Percentiles rank a stretch among this genome's conserved stretches.
phyloP scores from a whole-genome alignment of 1,140 invertebrate species.

The Drosophila cardini region DNA sequence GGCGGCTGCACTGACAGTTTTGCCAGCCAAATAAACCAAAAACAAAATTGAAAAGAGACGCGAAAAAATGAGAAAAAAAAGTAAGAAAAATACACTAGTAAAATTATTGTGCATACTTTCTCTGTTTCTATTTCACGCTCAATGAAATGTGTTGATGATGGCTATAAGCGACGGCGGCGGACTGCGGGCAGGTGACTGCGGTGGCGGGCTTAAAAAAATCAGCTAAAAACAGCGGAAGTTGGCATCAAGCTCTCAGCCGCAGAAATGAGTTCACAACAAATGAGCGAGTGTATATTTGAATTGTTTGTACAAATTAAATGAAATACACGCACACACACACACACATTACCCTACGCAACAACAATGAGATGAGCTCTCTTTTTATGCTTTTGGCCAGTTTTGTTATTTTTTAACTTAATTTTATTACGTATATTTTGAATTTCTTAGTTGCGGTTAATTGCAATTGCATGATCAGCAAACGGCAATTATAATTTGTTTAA shows the following conservation, averaged over 20 bases:
- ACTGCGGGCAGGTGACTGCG: constrained; percentile 23
- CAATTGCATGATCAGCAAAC: constrained; percentile 75
- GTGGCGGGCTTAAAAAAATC: constrained; percentile 37
- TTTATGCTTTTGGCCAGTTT: constrained; percentile 62
- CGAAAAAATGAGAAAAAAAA: constrained; percentile 17
- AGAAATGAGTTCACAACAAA: constrained; percentile 45
- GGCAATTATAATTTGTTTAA: constrained; percentile 59
- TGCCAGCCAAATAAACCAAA: constrained; percentile 52
- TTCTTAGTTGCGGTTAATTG: constrained; percentile 69
- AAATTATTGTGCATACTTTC: constrained; percentile 82
- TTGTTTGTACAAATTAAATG: constrained; percentile 14
- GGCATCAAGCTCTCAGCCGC: constrained; percentile 61
- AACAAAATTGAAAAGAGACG: constrained; percentile 45
- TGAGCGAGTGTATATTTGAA: constrained; percentile 24
- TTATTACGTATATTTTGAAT: constrained; percentile 61
- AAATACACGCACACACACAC: constrained; percentile 1
- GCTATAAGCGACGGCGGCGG: constrained; percentile 31
- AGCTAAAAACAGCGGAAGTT: constrained; percentile 73
- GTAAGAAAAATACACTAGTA: constrained; percentile 44
- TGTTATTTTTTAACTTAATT: constrained; percentile 60
- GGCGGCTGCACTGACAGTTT: constrained; percentile 40
- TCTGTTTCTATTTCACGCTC: constrained; percentile 84
- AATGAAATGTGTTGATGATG: constrained; percentile 84
- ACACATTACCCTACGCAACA: constrained; percentile 29
- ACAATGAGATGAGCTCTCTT: constrained; percentile 48